Percentiles rank a stretch among this genome's conserved stretches.
Evolutionary conservation across 1,140 invertebrate species (phyloP).

Genomic region (Drosophila equinoxialis): DNA sequence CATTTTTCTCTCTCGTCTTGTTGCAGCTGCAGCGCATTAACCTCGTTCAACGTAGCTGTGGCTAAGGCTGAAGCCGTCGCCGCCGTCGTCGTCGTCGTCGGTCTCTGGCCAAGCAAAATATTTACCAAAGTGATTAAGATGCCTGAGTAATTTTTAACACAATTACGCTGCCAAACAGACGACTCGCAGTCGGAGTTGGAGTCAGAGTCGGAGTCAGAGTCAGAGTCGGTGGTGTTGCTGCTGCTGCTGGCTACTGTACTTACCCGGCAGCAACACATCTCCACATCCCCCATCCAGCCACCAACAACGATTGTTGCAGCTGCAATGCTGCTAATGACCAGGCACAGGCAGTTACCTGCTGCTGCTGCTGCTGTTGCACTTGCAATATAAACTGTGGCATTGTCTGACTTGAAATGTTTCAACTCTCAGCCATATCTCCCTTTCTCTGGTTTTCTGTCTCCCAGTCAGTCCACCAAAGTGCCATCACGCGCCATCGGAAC

Average conservation of each 20-base stretch:
- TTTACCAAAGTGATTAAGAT: constrained; percentile 82
- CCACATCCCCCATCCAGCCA: constrained; percentile 35
- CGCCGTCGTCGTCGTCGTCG: constrained; percentile 37
- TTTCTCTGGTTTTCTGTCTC: constrained; percentile 1
- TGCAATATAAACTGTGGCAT: constrained; percentile 80
- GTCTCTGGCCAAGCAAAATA: constrained; percentile 70
- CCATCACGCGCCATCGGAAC: constrained; percentile 30
- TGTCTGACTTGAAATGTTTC: constrained; percentile 53
- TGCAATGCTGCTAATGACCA: constrained; percentile 79
- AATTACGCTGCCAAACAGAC: constrained; percentile 81
- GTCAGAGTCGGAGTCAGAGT: constrained; percentile 40
- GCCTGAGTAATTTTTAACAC: constrained; percentile 82
- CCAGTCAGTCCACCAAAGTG: constrained; percentile 32
- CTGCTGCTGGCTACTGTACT: constrained; percentile 65
- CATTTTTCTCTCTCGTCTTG: constrained; percentile 43
- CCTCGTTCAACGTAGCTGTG: constrained; percentile 50
- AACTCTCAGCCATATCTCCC: constrained; percentile 16
- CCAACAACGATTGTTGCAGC: constrained; percentile 58
- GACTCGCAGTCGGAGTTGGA: constrained; percentile 52
- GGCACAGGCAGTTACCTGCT: constrained; percentile 42
- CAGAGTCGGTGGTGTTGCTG: constrained; percentile 20
- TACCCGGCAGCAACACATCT: constrained; percentile 61
- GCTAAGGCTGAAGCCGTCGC: constrained; percentile 21
- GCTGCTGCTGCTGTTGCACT: constrained; percentile 24
- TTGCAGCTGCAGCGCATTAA: constrained; percentile 79